A percentile compares a stretch with the other conserved stretches of the same genome.
phyloP scores from a whole-genome alignment of 1,140 invertebrate genomes.

The Adelges cooleyi region DNA sequence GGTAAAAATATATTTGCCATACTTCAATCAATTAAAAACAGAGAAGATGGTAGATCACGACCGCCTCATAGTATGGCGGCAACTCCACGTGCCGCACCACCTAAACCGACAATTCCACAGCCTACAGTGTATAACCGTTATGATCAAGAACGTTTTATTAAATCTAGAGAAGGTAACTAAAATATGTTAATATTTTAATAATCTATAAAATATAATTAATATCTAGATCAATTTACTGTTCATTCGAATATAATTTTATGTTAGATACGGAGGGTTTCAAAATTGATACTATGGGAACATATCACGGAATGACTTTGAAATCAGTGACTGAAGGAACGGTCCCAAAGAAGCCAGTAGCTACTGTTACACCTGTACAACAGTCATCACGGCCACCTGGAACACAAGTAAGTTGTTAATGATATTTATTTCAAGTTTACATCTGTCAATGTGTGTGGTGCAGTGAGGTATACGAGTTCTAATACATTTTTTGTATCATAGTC shows the following conservation, averaged over 20 bases:
- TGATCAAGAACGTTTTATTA: constrained; percentile 92
- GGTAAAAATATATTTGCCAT: constrained; percentile 90
- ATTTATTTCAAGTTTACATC: too few relatives aligned
- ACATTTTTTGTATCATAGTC: too few relatives aligned
- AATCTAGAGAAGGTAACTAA: constrained; percentile 62
- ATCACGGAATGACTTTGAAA: constrained; percentile 94
- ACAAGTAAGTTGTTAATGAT: too few relatives aligned
- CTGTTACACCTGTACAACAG: constrained; percentile 37
- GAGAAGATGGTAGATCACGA: constrained; percentile 71
- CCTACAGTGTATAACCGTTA: constrained; percentile 86
- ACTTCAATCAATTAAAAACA: constrained; percentile 77
- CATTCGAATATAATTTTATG: constrained; percentile 32
- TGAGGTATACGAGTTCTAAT: too few relatives aligned
- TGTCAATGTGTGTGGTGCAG: too few relatives aligned
- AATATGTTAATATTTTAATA: background rate
- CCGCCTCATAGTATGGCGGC: constrained; percentile 47
- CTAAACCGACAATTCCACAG: constrained; percentile 53
- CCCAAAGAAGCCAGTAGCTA: constrained; percentile 48
- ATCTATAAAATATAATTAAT: constrained; percentile 19
- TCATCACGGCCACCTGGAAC: constrained; percentile 5
- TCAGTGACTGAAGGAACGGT: constrained; percentile 84
- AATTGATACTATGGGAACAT: constrained; percentile 95
- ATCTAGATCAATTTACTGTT: background rate
- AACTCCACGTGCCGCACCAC: constrained; percentile 54
- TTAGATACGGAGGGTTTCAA: constrained; percentile 93